A percentile compares a stretch with the other conserved stretches of the same genome.
phyloP scores from a whole-genome alignment of 2,113 vertebrate species.

The rabbit (Oryctolagus cuniculus) region mOryCun1.1 NC_091447.1:54627001-54627500 shows the following conservation, averaged over 20 bases:
- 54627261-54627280: background rate
- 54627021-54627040: too few species aligned
- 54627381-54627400: background rate
- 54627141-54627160: too few species aligned
- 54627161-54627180: background rate
- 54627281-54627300: background rate
- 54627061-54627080: background rate
- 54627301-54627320: background rate
- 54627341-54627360: background rate
- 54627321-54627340: background rate
- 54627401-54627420: background rate
- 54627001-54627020: background rate
- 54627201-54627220: too few species aligned
- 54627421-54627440: background rate
- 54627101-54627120: fast-evolving
- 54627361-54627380: fast-evolving
- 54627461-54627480: background rate
- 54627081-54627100: background rate
- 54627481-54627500: background rate
- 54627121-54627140: too few species aligned
- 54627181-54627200: background rate
- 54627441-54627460: fast-evolving
- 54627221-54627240: background rate
- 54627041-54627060: background rate
- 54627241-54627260: background rate